These are phyloP conservation scores for Hoplostethus mediterraneus DNA, from an alignment of 2,797 vertebrate genomes.

Conservation along the genomic window DNA sequence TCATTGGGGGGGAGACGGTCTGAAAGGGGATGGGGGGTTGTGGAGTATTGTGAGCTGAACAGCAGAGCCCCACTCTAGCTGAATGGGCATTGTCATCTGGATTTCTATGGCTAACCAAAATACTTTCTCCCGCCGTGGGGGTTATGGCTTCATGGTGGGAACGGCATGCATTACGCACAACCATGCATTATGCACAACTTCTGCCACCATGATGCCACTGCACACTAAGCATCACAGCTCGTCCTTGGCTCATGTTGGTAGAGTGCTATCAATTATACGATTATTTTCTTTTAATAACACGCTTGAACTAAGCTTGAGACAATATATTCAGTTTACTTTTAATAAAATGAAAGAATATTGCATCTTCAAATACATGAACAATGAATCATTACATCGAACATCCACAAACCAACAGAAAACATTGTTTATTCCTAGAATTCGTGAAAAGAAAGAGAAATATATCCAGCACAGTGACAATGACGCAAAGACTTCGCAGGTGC, in stretches of 20 bases:
- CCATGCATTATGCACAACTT: neutral
- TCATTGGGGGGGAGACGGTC: conserved; percentile 48
- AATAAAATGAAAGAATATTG: conserved; percentile 73
- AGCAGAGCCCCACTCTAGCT: conserved; percentile 79
- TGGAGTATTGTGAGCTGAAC: conserved; percentile 78
- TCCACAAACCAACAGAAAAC: conserved; percentile 62
- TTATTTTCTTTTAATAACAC: conserved; percentile 64
- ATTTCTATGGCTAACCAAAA: conserved; percentile 84
- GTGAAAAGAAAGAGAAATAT: conserved; percentile 44
- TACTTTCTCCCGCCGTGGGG: conserved; percentile 80
- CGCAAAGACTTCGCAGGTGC: conserved; percentile 61
- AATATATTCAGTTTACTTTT: conserved; percentile 81
- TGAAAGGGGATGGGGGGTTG: conserved; percentile 39
- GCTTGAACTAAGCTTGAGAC: conserved; percentile 57
- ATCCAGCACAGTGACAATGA: conserved; percentile 43
- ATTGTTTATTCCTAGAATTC: conserved; percentile 64
- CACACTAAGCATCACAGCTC: conserved; percentile 6
- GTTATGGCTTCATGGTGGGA: conserved; percentile 74
- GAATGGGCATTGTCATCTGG: conserved; percentile 86
- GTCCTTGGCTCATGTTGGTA: neutral
- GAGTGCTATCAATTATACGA: neutral
- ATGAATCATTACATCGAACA: conserved; percentile 68
- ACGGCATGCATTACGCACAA: conserved; percentile 60
- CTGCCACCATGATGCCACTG: neutral
- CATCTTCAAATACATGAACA: conserved; percentile 73